A percentile compares a stretch with the other conserved stretches of the same genome.
phyloP scores from a whole-genome alignment of 2,888 invertebrate genomes.

The Yponomeuta plumbellus region DNA sequence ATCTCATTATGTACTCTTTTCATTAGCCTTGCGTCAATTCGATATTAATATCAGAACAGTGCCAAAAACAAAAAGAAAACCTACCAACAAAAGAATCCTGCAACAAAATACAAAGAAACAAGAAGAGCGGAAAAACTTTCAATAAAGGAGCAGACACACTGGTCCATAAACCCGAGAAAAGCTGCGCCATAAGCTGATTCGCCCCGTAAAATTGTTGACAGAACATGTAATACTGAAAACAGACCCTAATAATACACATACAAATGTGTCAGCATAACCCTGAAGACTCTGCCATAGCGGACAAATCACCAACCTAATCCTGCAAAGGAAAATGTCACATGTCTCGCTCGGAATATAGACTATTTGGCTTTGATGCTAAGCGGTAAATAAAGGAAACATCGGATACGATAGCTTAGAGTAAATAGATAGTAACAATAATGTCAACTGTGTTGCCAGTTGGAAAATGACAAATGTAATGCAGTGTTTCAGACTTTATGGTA shows the following conservation, averaged over 20 bases:
- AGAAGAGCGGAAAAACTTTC: conserved; percentile 29
- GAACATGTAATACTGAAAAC: conserved; percentile 40
- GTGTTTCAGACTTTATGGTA: background rate
- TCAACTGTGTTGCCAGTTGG: background rate
- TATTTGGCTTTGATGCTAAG: background rate
- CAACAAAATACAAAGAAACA: background rate
- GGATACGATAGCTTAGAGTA: background rate
- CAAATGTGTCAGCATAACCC: conserved; percentile 46
- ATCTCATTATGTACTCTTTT: too few species aligned
- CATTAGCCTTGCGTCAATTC: background rate
- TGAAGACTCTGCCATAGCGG: conserved; percentile 15
- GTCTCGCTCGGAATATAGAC: conserved; percentile 11
- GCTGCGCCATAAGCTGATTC: conserved; percentile 20
- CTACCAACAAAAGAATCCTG: background rate
- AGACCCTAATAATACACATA: conserved; percentile 37
- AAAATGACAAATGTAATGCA: background rate
- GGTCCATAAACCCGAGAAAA: conserved; percentile 32
- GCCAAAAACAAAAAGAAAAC: background rate
- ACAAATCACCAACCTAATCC: conserved; percentile 18
- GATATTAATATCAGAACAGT: background rate
- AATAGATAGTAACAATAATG: background rate
- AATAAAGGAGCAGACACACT: conserved; percentile 35
- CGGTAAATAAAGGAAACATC: conserved; percentile 2
- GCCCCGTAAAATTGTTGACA: conserved; percentile 32
- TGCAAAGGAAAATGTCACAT: conserved; percentile 27